These are phyloP conservation scores for Microctenopoma stevenorrisi DNA, from an alignment of 2,797 vertebrate genomes.

Conservation along the genomic window DNA sequence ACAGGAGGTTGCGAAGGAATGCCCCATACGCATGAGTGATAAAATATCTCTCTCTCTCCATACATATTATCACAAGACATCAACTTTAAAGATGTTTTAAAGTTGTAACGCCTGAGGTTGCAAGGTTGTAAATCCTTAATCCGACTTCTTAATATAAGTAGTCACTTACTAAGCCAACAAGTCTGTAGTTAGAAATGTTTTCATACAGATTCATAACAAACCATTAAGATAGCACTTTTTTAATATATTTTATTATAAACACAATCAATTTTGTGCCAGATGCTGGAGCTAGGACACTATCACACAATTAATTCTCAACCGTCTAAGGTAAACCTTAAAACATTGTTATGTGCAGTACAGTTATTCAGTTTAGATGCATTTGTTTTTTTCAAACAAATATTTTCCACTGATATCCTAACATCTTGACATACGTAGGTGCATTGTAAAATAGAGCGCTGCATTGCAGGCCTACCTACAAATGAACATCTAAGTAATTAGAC, in stretches of 20 bases:
- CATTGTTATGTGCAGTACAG: not conserved
- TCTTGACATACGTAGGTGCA: not conserved
- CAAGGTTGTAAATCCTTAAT: not conserved
- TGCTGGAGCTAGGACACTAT: too few relatives aligned
- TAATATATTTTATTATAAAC: too few relatives aligned
- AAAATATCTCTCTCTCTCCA: not conserved
- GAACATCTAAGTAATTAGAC: too few relatives aligned
- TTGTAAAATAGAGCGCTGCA: not conserved
- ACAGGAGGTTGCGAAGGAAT: not conserved
- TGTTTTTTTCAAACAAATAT: not conserved
- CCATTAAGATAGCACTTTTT: too few relatives aligned
- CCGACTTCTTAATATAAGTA: not conserved
- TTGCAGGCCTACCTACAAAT: not conserved
- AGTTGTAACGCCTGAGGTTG: too few relatives aligned
- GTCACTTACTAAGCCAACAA: too few relatives aligned
- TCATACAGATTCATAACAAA: too few relatives aligned
- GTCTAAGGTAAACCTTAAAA: not conserved
- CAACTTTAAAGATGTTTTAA: too few relatives aligned
- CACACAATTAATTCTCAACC: too few relatives aligned
- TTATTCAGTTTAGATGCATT: not conserved
- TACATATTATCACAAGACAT: too few relatives aligned
- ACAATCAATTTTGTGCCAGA: too few relatives aligned
- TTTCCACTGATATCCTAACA: not conserved
- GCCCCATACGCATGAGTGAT: not conserved
- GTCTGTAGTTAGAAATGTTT: too few relatives aligned